Conservation (phyloP, 2,113 vertebrate species). For the Gopherus evgoodei region DNA sequence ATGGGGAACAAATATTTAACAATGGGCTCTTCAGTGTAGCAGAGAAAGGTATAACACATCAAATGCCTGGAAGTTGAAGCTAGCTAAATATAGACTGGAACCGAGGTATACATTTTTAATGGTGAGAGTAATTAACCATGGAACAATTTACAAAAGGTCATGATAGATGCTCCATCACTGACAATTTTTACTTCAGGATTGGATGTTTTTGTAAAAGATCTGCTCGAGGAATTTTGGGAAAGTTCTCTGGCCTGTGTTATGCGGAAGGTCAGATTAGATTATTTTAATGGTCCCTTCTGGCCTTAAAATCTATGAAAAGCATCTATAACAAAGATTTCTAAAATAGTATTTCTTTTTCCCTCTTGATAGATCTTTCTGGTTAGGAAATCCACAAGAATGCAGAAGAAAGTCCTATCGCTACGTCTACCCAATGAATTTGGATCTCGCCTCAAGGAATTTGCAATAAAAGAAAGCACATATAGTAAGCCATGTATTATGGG, state of each 20-base stretch:
- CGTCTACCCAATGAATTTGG: conserved; percentile 79
- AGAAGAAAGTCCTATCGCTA: conserved; percentile 92
- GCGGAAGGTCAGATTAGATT: neutral
- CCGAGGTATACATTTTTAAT: neutral
- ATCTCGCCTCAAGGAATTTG: conserved; percentile 85
- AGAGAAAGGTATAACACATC: too few species aligned
- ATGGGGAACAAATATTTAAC: too few species aligned
- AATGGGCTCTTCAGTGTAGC: too few species aligned
- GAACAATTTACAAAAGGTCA: neutral
- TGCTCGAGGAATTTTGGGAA: neutral
- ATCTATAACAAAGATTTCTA: neutral
- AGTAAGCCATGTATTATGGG: conserved; percentile 80
- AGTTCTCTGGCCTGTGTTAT: neutral
- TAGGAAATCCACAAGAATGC: conserved; percentile 85
- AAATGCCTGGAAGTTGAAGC: too few species aligned
- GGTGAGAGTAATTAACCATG: neutral
- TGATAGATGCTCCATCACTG: neutral
- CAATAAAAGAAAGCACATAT: conserved; percentile 92
- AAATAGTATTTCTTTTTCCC: neutral
- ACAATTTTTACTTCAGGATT: neutral
- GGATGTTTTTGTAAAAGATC: neutral
- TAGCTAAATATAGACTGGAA: neutral
- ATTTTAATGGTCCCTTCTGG: neutral
- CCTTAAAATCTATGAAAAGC: neutral
- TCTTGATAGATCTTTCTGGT: conserved; percentile 90